phyloP scores from a whole-genome alignment of 2,113 vertebrate species.

The Tupaia tana region DNA sequence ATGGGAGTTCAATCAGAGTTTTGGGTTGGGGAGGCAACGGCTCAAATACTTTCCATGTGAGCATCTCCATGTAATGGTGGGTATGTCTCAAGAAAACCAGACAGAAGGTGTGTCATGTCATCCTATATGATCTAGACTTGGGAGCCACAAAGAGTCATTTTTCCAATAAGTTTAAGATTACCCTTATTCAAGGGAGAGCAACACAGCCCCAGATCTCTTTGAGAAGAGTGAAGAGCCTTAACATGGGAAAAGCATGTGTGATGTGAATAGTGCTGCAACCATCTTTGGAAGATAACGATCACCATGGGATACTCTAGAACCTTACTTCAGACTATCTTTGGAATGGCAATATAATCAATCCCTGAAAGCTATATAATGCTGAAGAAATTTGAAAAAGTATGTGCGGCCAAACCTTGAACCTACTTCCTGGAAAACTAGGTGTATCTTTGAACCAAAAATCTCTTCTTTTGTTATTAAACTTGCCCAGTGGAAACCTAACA shows the following conservation, averaged over 20 bases:
- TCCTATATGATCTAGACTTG: not conserved
- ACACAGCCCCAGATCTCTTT: not conserved
- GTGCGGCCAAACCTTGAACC: not conserved
- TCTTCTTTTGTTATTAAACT: not conserved
- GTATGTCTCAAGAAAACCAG: not conserved
- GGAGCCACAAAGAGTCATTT: not conserved
- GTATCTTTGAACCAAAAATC: not conserved
- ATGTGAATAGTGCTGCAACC: too few species aligned
- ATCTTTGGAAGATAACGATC: slow-evolving; percentile 17
- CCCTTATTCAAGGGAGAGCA: not conserved
- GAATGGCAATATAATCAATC: not conserved
- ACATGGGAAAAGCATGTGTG: not conserved
- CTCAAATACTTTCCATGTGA: not conserved
- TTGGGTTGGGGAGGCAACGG: accelerated
- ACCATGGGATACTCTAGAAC: not conserved
- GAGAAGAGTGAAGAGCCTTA: not conserved
- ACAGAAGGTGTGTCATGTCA: not conserved
- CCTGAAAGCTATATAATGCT: not conserved
- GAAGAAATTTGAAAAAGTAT: not conserved
- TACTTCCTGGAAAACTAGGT: not conserved
- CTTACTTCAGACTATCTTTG: not conserved
- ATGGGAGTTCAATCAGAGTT: not conserved
- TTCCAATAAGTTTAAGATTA: not conserved
- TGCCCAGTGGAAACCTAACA: not conserved
- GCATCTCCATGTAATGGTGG: not conserved